Percentiles rank a stretch among this genome's conserved stretches.
Evolutionary conservation across 2,888 invertebrate genomes (phyloP).

Genomic region (Therioaphis trifolii): DNA sequence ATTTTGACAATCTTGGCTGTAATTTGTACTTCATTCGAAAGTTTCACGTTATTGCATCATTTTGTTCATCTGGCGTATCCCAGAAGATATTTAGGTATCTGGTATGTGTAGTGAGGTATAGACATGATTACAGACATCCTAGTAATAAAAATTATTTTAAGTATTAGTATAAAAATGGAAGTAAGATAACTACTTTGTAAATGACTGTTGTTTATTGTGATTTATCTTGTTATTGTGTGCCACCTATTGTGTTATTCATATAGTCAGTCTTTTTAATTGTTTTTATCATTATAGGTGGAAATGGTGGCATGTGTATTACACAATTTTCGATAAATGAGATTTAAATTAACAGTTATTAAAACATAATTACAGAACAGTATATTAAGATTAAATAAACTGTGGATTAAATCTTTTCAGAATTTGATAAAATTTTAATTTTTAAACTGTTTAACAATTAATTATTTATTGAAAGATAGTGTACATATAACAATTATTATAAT

Average conservation of each 20-base stretch:
- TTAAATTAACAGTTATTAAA: too few species aligned
- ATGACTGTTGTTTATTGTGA: not conserved
- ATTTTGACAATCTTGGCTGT: not conserved
- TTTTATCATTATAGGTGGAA: not conserved
- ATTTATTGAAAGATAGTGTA: too few species aligned
- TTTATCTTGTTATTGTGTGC: constrained; percentile 1
- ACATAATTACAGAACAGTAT: too few species aligned
- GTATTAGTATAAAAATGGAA: constrained; percentile 17
- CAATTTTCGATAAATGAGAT: not conserved
- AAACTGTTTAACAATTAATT: not conserved
- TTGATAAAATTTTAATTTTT: not conserved
- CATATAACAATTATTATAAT: not conserved
- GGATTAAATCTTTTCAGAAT: too few species aligned
- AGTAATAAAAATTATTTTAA: constrained; percentile 69
- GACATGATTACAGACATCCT: constrained; percentile 89
- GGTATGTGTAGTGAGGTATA: constrained; percentile 83
- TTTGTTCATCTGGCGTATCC: constrained; percentile 76
- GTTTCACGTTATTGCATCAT: constrained; percentile 12
- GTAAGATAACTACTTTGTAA: not conserved
- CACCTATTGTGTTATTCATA: constrained; percentile 50
- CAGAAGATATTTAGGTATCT: constrained; percentile 87
- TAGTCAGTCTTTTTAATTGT: too few species aligned
- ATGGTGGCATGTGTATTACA: constrained; percentile 15
- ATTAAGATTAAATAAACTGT: too few species aligned
- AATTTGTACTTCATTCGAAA: constrained; percentile 15